Evolutionary conservation across 2,113 vertebrate species (phyloP), one percentile per base, ranked within the genome.

Genomic region (Ameiurus melas): DNA sequence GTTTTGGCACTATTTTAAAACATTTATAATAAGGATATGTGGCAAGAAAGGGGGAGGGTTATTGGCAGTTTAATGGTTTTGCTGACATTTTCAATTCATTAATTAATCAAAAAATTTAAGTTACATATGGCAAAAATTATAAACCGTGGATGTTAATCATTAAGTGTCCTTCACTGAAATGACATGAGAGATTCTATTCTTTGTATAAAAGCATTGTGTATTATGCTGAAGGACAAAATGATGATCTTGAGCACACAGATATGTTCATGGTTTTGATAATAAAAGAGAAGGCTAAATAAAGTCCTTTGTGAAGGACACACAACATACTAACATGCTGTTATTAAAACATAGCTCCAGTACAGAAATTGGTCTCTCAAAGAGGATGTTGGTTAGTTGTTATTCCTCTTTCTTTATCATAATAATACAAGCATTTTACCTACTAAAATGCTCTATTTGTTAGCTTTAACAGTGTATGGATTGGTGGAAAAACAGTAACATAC

Each of bases 251-350:
- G 79, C 79, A 58, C n/a, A 2, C 30, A 81, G 79, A 81, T 58
- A 81, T 81, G 53, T 36, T 81, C 55, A 81, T 81, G 79, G 77
- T 36, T 81, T 58, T 81, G 55, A 81, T 58, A 81, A 81, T 81
- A 81, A 81, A 81, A 58, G 53, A 81, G 79, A 81, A 81, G 79
- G 79, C 30, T 80, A 27, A 39, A 17, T n/a, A 30, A 55, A 57
- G 27, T 80, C 77, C 79, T 81, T 30, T 81, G 79, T 81, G 55
- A 81, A 81, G 79, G 79, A 81, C 55, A 81, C 55, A 36, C 58
- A 36, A 58, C 79, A 22, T 33, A 22, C 53, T 22, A 58, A 81
- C n/a, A 36, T 81, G n/a, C 79, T 81, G n/a, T 22, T 58, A 57
- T 55, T 80, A 57, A 53, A 55, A 80, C 51, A 80, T 4, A 80